phyloP scores from a whole-genome alignment of 2,888 invertebrate species.

The Electrophaes corylata region DNA sequence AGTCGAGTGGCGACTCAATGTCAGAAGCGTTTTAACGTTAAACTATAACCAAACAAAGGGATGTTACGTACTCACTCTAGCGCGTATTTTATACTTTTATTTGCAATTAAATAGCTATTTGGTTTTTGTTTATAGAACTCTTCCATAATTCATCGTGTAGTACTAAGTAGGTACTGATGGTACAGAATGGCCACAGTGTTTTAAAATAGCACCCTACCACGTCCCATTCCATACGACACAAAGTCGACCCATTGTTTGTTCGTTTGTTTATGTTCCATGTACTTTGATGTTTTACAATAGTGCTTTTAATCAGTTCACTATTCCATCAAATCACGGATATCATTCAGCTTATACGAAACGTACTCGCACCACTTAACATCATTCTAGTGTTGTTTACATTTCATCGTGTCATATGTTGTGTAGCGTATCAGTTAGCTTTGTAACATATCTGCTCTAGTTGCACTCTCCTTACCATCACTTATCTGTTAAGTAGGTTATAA shows the following conservation, averaged over 20 bases:
- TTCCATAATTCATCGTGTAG: constrained; percentile 23
- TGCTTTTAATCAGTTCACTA: constrained; percentile 45
- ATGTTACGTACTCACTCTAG: constrained; percentile 38
- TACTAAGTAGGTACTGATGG: constrained; percentile 24
- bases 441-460: constrained; percentile 44
- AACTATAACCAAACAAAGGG: constrained; percentile 43
- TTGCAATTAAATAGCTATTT: constrained; percentile 32
- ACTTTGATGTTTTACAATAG: constrained; percentile 34
- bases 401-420: constrained; percentile 45
- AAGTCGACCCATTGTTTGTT: constrained; percentile 81
- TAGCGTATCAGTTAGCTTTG: constrained; percentile 48
- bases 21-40: constrained; percentile 48
- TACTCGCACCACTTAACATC: constrained; percentile 44
- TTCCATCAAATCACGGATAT: constrained; percentile 50
- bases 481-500: constrained; percentile 35
- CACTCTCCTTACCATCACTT: constrained; percentile 33
- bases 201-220: constrained; percentile 46
- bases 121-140: constrained; percentile 18
- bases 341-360: constrained; percentile 45
- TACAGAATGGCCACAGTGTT: constrained; percentile 17
- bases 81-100: constrained; percentile 28
- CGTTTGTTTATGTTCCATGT: constrained; percentile 52
- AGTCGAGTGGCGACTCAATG: constrained; percentile 52
- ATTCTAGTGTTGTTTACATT: constrained; percentile 48
- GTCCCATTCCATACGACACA: constrained; percentile 66